Percentiles rank a stretch among this genome's conserved stretches.
Evolutionary conservation across 2,113 vertebrate genomes (phyloP).

Genomic region (Engystomops pustulosus): DNA sequence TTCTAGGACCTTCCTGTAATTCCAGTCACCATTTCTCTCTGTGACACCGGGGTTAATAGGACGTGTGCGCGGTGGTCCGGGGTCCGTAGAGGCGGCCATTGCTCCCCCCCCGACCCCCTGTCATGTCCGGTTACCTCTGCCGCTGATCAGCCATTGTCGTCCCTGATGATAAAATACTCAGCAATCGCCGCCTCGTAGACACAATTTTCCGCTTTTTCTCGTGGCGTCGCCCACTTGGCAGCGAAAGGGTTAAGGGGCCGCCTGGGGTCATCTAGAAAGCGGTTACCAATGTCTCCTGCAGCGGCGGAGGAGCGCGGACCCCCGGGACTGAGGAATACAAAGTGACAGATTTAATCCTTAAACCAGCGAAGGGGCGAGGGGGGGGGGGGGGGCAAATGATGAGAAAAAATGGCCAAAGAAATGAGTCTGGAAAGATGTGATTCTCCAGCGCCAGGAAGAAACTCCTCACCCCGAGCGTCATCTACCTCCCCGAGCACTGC

Average conservation of each 20-base stretch:
- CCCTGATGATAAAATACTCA: neutral
- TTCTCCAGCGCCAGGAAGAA: constrained; percentile 35
- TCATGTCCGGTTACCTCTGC: neutral
- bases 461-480: constrained; percentile 61
- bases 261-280: constrained; percentile 52
- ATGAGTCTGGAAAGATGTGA: constrained; percentile 89
- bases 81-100: no score
- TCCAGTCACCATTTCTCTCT: no score
- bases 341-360: constrained; percentile 75
- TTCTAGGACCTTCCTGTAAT: no score
- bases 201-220: constrained; percentile 61
- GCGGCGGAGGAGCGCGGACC: constrained; percentile 46
- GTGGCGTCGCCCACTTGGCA: constrained; percentile 48
- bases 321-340: constrained; percentile 76
- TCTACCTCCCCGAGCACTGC: no score
- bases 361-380: constrained; percentile 76
- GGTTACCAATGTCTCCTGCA: constrained; percentile 43
- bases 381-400: constrained; percentile 70
- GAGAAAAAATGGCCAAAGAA: constrained; percentile 87
- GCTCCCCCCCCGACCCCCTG: neutral
- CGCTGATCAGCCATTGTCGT: no score
- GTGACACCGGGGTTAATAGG: no score
- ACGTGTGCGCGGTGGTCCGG: no score
- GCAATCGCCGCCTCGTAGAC: neutral
- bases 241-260: constrained; percentile 60